Evolutionary conservation across 2,888 invertebrate genomes (phyloP).

Genomic region (Ramazzottius varieornatus): DNA sequence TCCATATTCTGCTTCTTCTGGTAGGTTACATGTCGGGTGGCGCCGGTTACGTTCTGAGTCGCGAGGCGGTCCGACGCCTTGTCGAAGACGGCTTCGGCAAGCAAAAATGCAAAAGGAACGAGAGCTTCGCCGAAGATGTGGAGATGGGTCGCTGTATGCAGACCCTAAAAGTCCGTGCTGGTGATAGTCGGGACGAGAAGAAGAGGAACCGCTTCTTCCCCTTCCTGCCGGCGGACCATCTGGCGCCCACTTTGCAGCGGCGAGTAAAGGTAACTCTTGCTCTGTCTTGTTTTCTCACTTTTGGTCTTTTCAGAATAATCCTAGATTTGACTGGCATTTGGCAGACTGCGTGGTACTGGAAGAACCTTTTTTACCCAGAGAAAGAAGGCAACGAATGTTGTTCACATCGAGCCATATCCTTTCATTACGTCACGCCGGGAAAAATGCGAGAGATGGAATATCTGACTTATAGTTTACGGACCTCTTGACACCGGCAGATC

Average conservation of each 20-base stretch:
- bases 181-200: not conserved
- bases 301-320: too few relatives aligned
- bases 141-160: conserved; percentile 9
- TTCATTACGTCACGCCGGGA: not conserved
- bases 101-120: not conserved
- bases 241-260: not conserved
- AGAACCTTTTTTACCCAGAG: not conserved
- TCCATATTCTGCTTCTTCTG: too few relatives aligned
- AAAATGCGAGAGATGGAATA: not conserved
- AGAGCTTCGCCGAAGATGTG: conserved; percentile 9
- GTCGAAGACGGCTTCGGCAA: not conserved
- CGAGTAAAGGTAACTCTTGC: not conserved
- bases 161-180: conserved; percentile 3
- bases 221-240: not conserved
- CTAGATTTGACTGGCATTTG: too few relatives aligned
- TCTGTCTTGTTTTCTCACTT: too few relatives aligned
- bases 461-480: not conserved
- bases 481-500: too few relatives aligned
- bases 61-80: conserved; percentile 8
- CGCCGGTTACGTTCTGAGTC: conserved; percentile 25
- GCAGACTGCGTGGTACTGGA: not conserved
- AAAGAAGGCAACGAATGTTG: not conserved
- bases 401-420: not conserved
- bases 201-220: not conserved
- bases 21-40: conserved; percentile 25